phyloP scores from a whole-genome alignment of 1,140 invertebrate genomes.

The Choristoneura fumiferana region DNA sequence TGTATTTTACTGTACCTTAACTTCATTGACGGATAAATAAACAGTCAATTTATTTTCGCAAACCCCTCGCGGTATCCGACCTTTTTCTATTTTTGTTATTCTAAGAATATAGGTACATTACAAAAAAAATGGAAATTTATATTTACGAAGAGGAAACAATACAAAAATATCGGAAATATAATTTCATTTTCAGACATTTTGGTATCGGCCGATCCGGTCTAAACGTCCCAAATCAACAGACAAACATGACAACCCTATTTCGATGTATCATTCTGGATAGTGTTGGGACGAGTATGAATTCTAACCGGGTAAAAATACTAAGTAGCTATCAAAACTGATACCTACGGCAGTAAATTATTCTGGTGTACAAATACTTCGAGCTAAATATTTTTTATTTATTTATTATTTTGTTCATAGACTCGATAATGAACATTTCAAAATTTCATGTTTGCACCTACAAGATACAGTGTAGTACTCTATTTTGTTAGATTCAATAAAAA shows the following conservation, averaged over 20 bases:
- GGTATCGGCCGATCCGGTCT: constrained; percentile 11
- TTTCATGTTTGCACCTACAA: no score
- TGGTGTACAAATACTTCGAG: no score
- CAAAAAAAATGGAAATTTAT: not conserved
- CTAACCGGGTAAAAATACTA: not conserved
- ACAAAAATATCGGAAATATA: constrained; percentile 10
- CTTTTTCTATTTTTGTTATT: not conserved
- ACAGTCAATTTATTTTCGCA: not conserved
- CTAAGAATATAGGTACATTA: constrained; percentile 4
- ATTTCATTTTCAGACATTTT: constrained; percentile 15
- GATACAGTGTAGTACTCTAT: no score
- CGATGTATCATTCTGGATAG: constrained; percentile 13
- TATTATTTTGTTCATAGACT: no score
- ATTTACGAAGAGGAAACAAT: constrained; percentile 10
- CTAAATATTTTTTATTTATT: no score
- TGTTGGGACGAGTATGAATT: not conserved
- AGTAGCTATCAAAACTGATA: no score
- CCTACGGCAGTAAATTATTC: no score
- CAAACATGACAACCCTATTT: constrained; percentile 16
- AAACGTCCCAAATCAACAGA: constrained; percentile 15
- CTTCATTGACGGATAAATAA: not conserved
- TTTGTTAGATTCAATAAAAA: no score
- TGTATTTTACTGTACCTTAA: no score
- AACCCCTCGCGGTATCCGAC: not conserved
- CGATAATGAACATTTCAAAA: no score